Evolutionary conservation across 2,113 vertebrate species (phyloP).

Genomic region (Andinoacara biseriatus): DNA sequence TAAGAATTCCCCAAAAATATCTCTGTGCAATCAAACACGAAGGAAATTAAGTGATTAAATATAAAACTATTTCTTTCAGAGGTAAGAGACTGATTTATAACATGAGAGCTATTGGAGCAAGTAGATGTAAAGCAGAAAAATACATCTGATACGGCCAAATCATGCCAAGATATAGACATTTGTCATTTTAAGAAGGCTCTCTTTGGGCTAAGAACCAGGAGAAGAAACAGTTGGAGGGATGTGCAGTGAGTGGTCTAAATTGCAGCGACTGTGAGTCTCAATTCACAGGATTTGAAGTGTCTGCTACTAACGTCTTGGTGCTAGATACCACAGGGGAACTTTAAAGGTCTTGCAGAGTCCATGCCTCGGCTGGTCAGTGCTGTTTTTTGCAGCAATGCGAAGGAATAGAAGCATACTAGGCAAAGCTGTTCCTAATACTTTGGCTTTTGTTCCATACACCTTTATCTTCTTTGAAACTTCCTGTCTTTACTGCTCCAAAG

Average conservation of each 20-base stretch:
- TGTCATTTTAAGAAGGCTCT: conserved; percentile 7
- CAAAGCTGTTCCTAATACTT: neutral
- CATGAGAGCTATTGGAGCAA: neutral
- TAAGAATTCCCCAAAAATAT: conserved; percentile 41
- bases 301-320: conserved; percentile 19
- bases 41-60: conserved; percentile 35
- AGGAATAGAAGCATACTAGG: neutral
- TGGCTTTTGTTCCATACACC: neutral
- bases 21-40: neutral
- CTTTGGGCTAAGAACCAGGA: neutral
- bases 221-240: neutral
- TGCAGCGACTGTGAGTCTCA: neutral
- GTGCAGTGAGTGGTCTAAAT: neutral
- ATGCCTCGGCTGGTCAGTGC: neutral
- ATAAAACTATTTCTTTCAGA: conserved; percentile 36
- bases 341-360: conserved; percentile 17
- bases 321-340: conserved; percentile 31
- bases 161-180: neutral
- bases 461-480: neutral
- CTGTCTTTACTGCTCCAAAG: neutral
- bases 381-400: conserved; percentile 5
- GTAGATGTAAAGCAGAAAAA: neutral
- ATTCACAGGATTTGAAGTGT: neutral
- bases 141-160: neutral
- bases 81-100: conserved; percentile 30